phyloP scores from a whole-genome alignment of 1,140 invertebrate species.

The Diuraphis noxia region DNA sequence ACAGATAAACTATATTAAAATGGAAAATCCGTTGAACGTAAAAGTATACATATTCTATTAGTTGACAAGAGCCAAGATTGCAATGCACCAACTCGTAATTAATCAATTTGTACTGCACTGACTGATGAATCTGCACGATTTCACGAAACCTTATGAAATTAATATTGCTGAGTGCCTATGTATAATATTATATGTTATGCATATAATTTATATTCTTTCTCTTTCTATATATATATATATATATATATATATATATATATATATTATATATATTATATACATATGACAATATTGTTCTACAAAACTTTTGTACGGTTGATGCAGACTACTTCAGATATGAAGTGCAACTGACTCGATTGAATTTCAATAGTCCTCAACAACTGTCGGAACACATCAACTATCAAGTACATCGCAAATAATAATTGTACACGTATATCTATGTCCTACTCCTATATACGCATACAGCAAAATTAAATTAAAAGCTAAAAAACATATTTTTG shows the following conservation, averaged over 20 bases:
- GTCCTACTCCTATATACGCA: not conserved
- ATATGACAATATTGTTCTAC: not conserved
- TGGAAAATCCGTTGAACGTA: not conserved
- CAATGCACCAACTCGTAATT: not conserved
- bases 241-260: not conserved
- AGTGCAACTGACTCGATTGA: not conserved
- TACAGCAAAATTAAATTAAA: not conserved
- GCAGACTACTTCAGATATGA: not conserved
- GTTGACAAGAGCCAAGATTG: not conserved
- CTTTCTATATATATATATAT: too few relatives aligned
- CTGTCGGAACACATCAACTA: not conserved
- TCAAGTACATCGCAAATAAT: not conserved
- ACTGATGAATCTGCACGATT: not conserved
- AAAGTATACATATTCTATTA: not conserved
- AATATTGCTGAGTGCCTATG: not conserved
- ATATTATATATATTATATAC: too few relatives aligned
- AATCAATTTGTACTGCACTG: not conserved
- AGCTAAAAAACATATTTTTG: not conserved
- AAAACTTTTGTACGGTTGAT: not conserved
- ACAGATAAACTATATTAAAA: not conserved
- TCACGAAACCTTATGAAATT: not conserved
- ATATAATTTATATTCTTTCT: not conserved
- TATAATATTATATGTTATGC: not conserved
- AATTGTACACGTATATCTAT: not conserved
- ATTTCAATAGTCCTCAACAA: not conserved